A percentile compares a stretch with the other conserved stretches of the same genome.
Evolutionary conservation across 2,888 invertebrate species (phyloP).

Genomic region (Leptopilina syphax): DNA sequence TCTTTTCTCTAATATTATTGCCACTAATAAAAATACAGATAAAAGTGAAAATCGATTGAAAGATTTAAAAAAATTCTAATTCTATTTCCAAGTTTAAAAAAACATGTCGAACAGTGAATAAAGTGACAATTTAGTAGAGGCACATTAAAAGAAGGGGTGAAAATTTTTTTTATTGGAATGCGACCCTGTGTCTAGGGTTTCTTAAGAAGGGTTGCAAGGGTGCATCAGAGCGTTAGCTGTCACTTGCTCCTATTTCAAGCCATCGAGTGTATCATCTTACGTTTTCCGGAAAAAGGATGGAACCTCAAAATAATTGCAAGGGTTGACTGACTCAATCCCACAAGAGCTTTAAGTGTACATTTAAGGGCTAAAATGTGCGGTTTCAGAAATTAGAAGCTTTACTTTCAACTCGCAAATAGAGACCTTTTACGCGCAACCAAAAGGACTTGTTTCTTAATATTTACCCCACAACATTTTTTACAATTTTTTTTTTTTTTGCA

Average conservation of each 20-base stretch:
- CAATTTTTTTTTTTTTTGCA: too few species aligned
- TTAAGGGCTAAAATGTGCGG: conserved; percentile 23
- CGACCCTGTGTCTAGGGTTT: conserved; percentile 28
- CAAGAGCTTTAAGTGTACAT: conserved; percentile 34
- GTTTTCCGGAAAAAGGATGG: conserved; percentile 27
- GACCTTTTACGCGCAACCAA: not conserved
- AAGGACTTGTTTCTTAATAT: not conserved
- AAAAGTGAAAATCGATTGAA: too few species aligned
- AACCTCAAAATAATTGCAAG: conserved; percentile 38
- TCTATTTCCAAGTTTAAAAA: too few species aligned
- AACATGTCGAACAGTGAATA: too few species aligned
- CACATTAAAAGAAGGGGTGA: not conserved
- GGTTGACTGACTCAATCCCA: conserved; percentile 22
- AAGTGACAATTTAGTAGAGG: not conserved
- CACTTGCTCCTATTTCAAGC: conserved; percentile 35
- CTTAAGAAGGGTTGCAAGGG: conserved; percentile 12
- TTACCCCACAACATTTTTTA: not conserved
- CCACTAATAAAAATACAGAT: too few species aligned
- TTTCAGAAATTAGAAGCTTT: conserved; percentile 36
- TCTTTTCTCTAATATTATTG: too few species aligned
- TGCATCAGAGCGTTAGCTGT: conserved; percentile 34
- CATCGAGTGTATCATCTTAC: conserved; percentile 35
- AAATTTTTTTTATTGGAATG: not conserved
- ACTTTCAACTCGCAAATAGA: conserved; percentile 9
- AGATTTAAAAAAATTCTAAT: too few species aligned